Base-by-base conservation (phyloP, 2,797 vertebrate genomes). In the Chaetophractus vellerosus region DNA sequence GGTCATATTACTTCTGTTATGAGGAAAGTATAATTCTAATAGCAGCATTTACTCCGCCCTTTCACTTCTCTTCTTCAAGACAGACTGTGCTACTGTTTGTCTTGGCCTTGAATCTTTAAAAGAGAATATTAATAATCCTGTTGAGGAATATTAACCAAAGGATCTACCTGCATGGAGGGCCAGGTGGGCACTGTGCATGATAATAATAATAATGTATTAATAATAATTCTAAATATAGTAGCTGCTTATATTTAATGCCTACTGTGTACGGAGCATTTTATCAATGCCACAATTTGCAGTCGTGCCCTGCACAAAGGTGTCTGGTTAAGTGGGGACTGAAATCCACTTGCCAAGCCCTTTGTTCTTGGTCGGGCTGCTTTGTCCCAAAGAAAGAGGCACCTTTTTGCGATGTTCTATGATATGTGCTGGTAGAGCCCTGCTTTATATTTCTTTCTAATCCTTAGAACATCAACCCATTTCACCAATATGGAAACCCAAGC, bases 91-190 rank as follows among this genome's bases (percentile, higher is more conserved):
- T 82, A 79, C 92, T 76, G 61, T 91, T 59, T 88, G 36, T 38
- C 91, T 96, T 89, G 91, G 93, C 92, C 93, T 95, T 69, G 93
- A 97, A 96, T 95, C 82, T 96, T 94, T 88, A 94, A 93, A 96
- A 95, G 3, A 95, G 80, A 94, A 96, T 64, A 23, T 83, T 91
- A n/a, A n/a, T n/a, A n/a, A n/a, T 59, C 23, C 88, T 78, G 41
- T 41, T 89, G 66, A 83, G 64, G 89, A 96, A 94, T 96, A 85
- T 91, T 91, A 96, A 96, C 75, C 79, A 93, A 94, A 86, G 59
- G 69, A 82, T 83, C 88, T 95, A 59, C 59, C 88, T 91, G 45
- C 23, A 8, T 86, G 28, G 26, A 52, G 23, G 36, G 48, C 93
- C 93, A 93, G 88, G 88, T 79, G 48, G 78, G 85, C 38, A 76